A percentile compares a stretch with the other conserved stretches of the same genome.
Evolutionary conservation across 2,888 invertebrate species (phyloP).

Genomic region (Eilema depressum): DNA sequence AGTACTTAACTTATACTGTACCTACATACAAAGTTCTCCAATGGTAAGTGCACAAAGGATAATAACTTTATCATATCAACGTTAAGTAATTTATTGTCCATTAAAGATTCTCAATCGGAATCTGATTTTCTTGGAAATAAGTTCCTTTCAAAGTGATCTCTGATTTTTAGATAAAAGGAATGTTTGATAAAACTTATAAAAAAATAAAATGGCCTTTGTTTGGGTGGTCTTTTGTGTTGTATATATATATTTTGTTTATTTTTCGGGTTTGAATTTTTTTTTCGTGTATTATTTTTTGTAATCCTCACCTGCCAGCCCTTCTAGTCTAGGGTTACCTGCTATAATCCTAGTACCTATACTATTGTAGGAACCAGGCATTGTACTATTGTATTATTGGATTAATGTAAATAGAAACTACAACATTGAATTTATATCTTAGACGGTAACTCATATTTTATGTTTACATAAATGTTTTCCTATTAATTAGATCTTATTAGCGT

Average conservation of each 20-base stretch:
- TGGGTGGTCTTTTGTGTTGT: background rate
- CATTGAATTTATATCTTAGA: too few species aligned
- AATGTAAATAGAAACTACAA: too few species aligned
- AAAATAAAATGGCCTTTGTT: background rate
- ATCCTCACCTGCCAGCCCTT: background rate
- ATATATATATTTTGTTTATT: background rate
- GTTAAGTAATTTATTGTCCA: conserved; percentile 5
- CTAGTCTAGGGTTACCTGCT: too few species aligned
- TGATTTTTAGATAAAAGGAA: conserved; percentile 3
- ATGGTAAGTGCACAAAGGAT: background rate
- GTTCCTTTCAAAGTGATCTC: conserved; percentile 7
- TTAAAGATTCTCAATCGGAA: conserved; percentile 9
- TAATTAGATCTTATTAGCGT: too few species aligned
- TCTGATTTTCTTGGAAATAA: conserved; percentile 3
- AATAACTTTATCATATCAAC: conserved; percentile 9
- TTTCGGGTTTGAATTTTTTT: background rate
- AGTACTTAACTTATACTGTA: background rate
- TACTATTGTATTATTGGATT: too few species aligned
- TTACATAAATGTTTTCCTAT: too few species aligned
- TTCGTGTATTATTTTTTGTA: background rate
- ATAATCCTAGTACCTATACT: too few species aligned
- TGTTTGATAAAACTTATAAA: conserved; percentile 6
- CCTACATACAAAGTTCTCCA: background rate
- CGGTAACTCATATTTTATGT: too few species aligned
- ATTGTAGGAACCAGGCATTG: too few species aligned